Evolutionary conservation across 2,888 invertebrate species (phyloP), one percentile per base, ranked within the genome.

Genomic region (Crocallis elinguaria): DNA sequence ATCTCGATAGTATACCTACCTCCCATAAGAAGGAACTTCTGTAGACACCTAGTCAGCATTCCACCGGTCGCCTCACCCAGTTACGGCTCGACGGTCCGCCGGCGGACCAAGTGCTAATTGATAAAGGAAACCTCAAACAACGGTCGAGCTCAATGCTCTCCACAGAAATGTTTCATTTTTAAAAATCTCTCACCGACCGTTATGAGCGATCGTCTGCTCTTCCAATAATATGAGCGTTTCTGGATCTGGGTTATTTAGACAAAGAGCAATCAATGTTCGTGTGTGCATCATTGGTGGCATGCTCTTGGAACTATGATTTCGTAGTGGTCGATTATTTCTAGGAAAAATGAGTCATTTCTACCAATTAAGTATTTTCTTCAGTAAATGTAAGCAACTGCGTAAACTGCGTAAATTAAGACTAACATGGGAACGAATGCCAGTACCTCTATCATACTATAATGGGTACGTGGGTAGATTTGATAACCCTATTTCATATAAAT

Each of bases 121-220:
- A 82, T 79, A 92, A 90, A 88, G 92, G 88, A 89, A 92, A 92
- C 92, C 77, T 89, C 85, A 81, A 91, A 92, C 92, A 91, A 88
- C 88, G 84, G 82, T 82, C 81, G 79, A 80, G 88, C 90, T 88
- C 90, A 89, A 88, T 86, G 89, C 89, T 89, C 90, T 86, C 85
- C 80, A 88, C 88, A 88, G 86, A 88, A 88, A 89, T 85, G 89
- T 86, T 90, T 89, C 89, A 89, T 89, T 89, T 89, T 90, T 88
- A 87, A 90, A 88, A 82, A 84, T 78, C 79, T 76, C 79, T 71
- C 67, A 72, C 75, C 71, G 79, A 87, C 89, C 89, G 89, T 89
- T 90, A 88, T 84, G 77, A 73, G 77, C 77, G 75, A 86, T 84
- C 79, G 76, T 53, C 68, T 71, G 69, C 67, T 60, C 53, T 63